Evolutionary conservation across 2,113 vertebrate species (phyloP), one percentile per base, ranked within the genome.

Genomic region (Albula goreensis): DNA sequence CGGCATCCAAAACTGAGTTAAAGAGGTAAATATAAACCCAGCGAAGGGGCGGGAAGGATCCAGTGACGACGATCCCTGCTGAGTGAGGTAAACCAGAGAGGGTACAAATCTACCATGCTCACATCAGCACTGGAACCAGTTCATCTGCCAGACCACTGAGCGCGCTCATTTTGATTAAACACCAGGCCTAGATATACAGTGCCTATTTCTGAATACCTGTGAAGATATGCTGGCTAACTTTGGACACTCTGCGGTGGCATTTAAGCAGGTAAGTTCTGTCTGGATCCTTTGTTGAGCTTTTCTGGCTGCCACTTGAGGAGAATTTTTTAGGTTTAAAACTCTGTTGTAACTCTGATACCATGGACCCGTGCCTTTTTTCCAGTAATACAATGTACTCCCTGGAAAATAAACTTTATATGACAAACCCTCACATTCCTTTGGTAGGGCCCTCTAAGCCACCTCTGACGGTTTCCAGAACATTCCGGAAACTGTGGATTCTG

Each of bases 21-120:
- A 83, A 22, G 79, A 0, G 56, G 83, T 91, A 88, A 92, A 89
- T 93, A 90, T 93, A 92, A 90, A 87, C 87, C 85, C 91, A 87
- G 17, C 1, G 17, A 3, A 4, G 89, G 89, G 88, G 89, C 41
- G 49, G 80, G 89, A 91, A 85, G 84, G 11, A 4, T 84, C 85
- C 84, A 83, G 83, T 90, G 89, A 92, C 89, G 90, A 19, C 86
- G 48, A 77, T 80, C 12, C 50, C 63, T 74, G 51, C 81, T 5
- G 85, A 85, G 80, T 87, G 85, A 81, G 51, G 51, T 48, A 56
- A 56, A 41, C 53, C 53, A 12, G 88, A 82, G 13, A 10, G 82
- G 74, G 87, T 86, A 88, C 87, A 91, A 88, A 90, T 88, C 88
- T 66, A 84, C 31, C 31, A 41, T 41, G 31, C 31, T 41, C 31